Conservation (phyloP, 2,888 invertebrate species). For the Heliconius ismenius region DNA sequence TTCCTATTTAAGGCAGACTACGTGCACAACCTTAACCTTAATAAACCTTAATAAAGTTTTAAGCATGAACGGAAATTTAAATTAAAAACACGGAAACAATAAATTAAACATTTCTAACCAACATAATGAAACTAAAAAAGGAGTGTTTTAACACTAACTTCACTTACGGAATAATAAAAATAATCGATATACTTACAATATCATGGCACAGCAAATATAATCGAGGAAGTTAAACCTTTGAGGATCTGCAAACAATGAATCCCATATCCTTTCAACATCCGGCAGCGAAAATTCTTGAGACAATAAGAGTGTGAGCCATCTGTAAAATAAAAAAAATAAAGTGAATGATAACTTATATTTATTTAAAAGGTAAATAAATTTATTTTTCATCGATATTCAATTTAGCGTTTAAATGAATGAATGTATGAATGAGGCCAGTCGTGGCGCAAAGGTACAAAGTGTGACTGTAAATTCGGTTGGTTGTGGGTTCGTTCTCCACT, state of each 20-base stretch:
- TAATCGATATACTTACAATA: constrained; percentile 87
- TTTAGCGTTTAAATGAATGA: too few relatives aligned
- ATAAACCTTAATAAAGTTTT: too few relatives aligned
- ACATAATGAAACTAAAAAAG: too few relatives aligned
- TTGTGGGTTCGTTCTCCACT: too few relatives aligned
- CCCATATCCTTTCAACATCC: constrained; percentile 98
- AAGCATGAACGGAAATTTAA: too few relatives aligned
- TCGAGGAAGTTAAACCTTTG: constrained; percentile 95
- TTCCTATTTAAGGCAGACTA: too few relatives aligned
- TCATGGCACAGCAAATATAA: constrained; percentile 98
- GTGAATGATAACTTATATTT: background rate
- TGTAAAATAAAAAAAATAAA: constrained; percentile 61
- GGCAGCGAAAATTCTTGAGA: constrained; percentile 99
- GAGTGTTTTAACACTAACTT: background rate
- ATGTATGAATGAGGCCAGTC: too few relatives aligned
- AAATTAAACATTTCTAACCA: too few relatives aligned
- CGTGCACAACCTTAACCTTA: too few relatives aligned
- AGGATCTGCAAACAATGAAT: constrained; percentile 95
- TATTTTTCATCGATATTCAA: background rate
- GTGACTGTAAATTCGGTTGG: too few relatives aligned
- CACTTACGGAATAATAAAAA: constrained; percentile 5
- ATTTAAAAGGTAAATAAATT: background rate
- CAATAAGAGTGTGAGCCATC: constrained; percentile 96
- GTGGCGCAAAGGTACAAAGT: too few relatives aligned
- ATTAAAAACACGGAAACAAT: too few relatives aligned